Evolutionary conservation across 2,113 vertebrate genomes (phyloP), one percentile per base, ranked within the genome.

Genomic region (Carettochelys insculpta): DNA sequence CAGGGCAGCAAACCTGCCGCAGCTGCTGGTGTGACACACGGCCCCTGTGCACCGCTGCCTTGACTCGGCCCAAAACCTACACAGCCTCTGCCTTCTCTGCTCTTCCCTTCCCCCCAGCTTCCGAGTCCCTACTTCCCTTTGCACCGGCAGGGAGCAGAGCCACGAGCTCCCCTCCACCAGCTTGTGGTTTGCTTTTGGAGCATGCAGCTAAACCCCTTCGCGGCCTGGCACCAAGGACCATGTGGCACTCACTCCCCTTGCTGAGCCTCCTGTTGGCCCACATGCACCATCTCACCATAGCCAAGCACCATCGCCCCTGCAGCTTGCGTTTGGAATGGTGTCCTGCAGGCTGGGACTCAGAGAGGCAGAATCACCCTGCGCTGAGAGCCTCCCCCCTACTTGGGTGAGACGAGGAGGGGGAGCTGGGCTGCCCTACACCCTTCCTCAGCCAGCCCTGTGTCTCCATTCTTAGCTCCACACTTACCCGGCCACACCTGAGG

Each of bases 401-500:
- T n/a, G 34, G n/a, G 6, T 2, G 34, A 68, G n/a, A 68, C 8
- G 34, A 17, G 19, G 34, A 34, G 1, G 38, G 29, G 6, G 1
- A 0, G 1, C 11, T 14, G 41, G 31, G 50, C 41, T 82, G 51
- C 81, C 45, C 13, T 13, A 4, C 17, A 24, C 27, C 10, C 61
- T 3, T 1, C 4, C 5, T 14, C 1, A 2, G 45, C 31, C 10
- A 38, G 24, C 27, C 24, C 22, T 10, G 3, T 29, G 71, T 3
- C 31, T 80, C 56, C 50, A 5, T 0, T 68, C 73, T 56, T 43
- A 11, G 45, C 8, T 1, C 50, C 31, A 6, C 93, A 98, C 98
- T 98, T 95, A 98, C 98, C 94, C 78, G 47, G 94, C 92, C 94
- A 97, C 41, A 85, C 96, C 95, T 0, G 96, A 78, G 29, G 93